Evolutionary conservation across 2,113 vertebrate genomes (phyloP).

Genomic region (Kryptolebias marmoratus): DNA sequence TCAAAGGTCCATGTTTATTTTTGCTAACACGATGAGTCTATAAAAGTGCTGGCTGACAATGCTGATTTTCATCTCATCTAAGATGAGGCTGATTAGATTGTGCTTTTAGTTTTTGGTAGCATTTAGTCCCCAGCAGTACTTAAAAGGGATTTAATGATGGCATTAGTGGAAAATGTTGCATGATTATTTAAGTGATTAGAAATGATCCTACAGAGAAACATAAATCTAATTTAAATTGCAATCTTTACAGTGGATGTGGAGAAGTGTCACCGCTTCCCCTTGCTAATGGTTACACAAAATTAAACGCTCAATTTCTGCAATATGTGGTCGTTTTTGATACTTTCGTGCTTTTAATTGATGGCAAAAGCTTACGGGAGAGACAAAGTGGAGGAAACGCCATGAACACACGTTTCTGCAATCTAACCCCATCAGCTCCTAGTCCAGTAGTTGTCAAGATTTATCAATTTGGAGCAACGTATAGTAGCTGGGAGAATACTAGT

Average conservation of each 20-base stretch:
- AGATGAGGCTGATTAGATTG: background rate
- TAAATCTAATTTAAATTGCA: background rate
- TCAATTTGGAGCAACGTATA: no score
- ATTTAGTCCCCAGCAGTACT: background rate
- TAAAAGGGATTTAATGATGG: background rate
- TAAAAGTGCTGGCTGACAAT: background rate
- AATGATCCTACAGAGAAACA: background rate
- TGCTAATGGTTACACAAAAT: background rate
- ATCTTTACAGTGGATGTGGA: no score
- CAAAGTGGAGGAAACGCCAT: background rate
- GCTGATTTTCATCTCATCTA: background rate
- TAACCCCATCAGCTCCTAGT: background rate
- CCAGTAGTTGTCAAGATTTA: background rate
- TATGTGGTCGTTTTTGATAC: background rate
- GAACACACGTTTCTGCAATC: background rate
- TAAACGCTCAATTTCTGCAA: background rate
- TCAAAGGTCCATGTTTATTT: background rate
- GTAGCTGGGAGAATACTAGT: background rate
- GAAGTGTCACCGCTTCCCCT: background rate
- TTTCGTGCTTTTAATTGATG: background rate
- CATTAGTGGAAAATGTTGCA: background rate
- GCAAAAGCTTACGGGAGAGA: background rate
- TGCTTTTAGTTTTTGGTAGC: background rate
- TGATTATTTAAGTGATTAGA: background rate
- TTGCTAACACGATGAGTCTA: background rate